phyloP scores from a whole-genome alignment of 2,113 vertebrate species.

The Lepisosteus osseus region DNA sequence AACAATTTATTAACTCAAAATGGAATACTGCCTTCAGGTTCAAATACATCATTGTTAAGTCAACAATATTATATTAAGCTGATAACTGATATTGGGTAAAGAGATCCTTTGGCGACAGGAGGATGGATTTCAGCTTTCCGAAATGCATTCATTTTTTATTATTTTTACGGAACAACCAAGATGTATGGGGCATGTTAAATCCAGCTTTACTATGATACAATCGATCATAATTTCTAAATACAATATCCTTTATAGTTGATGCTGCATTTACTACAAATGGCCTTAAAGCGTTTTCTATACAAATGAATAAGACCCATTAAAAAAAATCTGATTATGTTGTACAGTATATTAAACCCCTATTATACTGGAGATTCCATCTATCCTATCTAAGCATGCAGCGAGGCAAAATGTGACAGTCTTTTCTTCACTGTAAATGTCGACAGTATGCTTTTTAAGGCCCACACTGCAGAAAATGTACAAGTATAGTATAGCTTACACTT shows the following conservation, averaged over 20 bases:
- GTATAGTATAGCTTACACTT: too few relatives aligned
- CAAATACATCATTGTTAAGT: slow-evolving; percentile 95
- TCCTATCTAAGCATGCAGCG: too few relatives aligned
- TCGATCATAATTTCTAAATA: slow-evolving; percentile 65
- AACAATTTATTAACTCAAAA: slow-evolving; percentile 91
- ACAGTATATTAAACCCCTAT: too few relatives aligned
- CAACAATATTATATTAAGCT: slow-evolving; percentile 96
- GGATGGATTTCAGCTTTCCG: slow-evolving; percentile 81
- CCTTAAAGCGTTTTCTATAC: slow-evolving; percentile 35
- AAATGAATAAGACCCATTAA: slow-evolving; percentile 7
- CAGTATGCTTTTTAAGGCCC: too few relatives aligned
- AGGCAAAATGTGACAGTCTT: too few relatives aligned
- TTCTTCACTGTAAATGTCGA: too few relatives aligned
- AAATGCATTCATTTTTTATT: slow-evolving; percentile 76
- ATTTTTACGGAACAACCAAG: slow-evolving; percentile 68
- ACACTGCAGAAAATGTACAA: too few relatives aligned
- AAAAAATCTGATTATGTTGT: background rate
- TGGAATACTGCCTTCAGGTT: slow-evolving; percentile 78
- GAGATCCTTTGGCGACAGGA: slow-evolving; percentile 79
- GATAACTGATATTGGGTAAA: slow-evolving; percentile 81
- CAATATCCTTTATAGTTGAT: slow-evolving; percentile 38
- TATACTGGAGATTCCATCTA: background rate
- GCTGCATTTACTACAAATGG: slow-evolving; percentile 40
- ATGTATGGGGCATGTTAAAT: slow-evolving; percentile 73
- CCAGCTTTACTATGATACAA: slow-evolving; percentile 65